Evolutionary conservation across 2,888 invertebrate genomes (phyloP).

Genomic region (Netelia inedita): DNA sequence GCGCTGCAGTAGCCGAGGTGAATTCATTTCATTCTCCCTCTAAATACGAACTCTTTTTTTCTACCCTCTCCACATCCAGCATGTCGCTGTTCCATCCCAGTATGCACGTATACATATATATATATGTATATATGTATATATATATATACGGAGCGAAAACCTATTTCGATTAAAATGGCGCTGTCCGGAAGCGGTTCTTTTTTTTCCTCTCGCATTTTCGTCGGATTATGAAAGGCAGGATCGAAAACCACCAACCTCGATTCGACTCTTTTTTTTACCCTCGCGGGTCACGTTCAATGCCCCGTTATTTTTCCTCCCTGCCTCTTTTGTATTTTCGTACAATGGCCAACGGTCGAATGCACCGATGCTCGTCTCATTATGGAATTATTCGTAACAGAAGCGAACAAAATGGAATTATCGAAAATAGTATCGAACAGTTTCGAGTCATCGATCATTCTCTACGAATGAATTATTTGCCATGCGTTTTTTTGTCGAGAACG

Average conservation of each 20-base stretch:
- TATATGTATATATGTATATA: conserved; percentile 9
- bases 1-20: conserved; percentile 77
- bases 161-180: conserved; percentile 85
- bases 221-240: conserved; percentile 82
- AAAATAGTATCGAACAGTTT: too few relatives aligned
- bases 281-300: conserved; percentile 62
- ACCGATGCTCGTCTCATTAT: conserved; percentile 48
- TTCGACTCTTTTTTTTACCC: conserved; percentile 47
- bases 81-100: conserved; percentile 35
- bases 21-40: conserved; percentile 84
- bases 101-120: conserved; percentile 1
- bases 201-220: conserved; percentile 80
- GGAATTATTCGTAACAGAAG: conserved; percentile 4
- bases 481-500: too few relatives aligned
- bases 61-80: conserved; percentile 53
- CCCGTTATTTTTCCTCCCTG: conserved; percentile 71
- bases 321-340: neutral
- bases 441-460: too few relatives aligned
- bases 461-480: too few relatives aligned
- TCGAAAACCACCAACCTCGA: conserved; percentile 68
- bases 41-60: conserved; percentile 84
- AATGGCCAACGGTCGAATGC: neutral
- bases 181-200: conserved; percentile 74
- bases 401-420: too few relatives aligned
- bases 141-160: conserved; percentile 78